phyloP scores from a whole-genome alignment of 2,888 invertebrate genomes.

The Stenoptilia bipunctidactyla region DNA sequence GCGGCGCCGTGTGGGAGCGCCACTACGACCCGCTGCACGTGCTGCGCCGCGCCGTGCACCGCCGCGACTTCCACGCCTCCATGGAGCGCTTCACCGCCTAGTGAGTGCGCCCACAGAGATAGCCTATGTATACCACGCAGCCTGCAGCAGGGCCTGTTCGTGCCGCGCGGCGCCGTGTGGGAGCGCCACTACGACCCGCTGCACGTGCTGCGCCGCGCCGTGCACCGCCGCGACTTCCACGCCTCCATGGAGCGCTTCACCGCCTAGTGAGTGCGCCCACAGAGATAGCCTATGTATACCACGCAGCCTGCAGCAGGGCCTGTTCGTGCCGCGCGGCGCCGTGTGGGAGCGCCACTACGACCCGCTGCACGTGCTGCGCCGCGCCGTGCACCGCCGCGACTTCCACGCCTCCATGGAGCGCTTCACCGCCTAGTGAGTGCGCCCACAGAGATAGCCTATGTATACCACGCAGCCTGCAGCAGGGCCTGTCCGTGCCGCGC shows the following conservation, averaged over 20 bases:
- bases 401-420: conserved; percentile 96
- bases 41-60: conserved; percentile 90
- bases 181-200: too few species aligned
- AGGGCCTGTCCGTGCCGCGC: too few species aligned
- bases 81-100: conserved; percentile 92
- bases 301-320: too few species aligned
- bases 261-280: conserved; percentile 90
- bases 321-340: conserved; percentile 86
- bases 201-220: conserved; percentile 83
- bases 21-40: too few species aligned
- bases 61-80: conserved; percentile 92
- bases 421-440: conserved; percentile 88
- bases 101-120: too few species aligned
- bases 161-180: too few species aligned
- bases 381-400: conserved; percentile 92
- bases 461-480: too few species aligned
- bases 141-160: too few species aligned
- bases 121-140: too few species aligned
- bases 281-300: too few species aligned
- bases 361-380: conserved; percentile 90
- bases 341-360: conserved; percentile 97
- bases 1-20: too few species aligned
- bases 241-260: conserved; percentile 93
- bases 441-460: too few species aligned
- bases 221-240: conserved; percentile 96